These are phyloP conservation scores for Lophius americanus DNA, from an alignment of 2,797 vertebrate species.

Conservation along the genomic window DNA sequence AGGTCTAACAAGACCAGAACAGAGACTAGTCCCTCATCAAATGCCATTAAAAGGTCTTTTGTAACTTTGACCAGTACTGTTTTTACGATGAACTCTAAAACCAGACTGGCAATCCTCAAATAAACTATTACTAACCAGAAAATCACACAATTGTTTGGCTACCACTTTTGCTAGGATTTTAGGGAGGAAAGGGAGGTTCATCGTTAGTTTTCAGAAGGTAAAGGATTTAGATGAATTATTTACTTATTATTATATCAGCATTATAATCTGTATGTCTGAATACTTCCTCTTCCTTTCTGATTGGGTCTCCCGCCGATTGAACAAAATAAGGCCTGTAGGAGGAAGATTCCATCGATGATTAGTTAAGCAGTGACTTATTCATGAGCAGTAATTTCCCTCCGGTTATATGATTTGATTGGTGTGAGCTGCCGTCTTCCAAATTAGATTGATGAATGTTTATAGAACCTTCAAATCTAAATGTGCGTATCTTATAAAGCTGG, in stretches of 20 bases:
- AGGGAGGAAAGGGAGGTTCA: too few relatives aligned
- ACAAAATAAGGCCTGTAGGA: conserved; percentile 15
- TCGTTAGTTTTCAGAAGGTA: conserved; percentile 1
- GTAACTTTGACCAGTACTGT: too few relatives aligned
- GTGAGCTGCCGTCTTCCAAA: conserved; percentile 1
- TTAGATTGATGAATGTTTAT: conserved; percentile 5
- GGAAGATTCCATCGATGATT: conserved; percentile 14
- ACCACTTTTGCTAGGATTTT: too few relatives aligned
- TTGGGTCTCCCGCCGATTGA: conserved; percentile 25
- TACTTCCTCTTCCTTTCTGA: conserved; percentile 16
- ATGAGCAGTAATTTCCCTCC: conserved; percentile 4
- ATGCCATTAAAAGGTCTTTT: too few relatives aligned
- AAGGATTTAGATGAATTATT: not conserved
- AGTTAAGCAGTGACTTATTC: conserved; percentile 13
- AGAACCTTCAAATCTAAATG: not conserved
- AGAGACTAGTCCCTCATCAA: too few relatives aligned
- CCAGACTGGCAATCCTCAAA: too few relatives aligned
- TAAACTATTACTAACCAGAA: too few relatives aligned
- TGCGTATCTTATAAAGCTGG: not conserved
- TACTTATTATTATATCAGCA: conserved; percentile 9
- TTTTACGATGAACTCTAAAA: too few relatives aligned
- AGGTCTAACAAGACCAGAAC: too few relatives aligned
- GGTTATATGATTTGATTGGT: conserved; percentile 9
- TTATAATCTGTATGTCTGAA: not conserved
- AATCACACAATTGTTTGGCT: too few relatives aligned